These are phyloP conservation scores for Takifugu rubripes DNA, from an alignment of 2,797 vertebrate genomes.

Conservation along the genomic window DNA sequence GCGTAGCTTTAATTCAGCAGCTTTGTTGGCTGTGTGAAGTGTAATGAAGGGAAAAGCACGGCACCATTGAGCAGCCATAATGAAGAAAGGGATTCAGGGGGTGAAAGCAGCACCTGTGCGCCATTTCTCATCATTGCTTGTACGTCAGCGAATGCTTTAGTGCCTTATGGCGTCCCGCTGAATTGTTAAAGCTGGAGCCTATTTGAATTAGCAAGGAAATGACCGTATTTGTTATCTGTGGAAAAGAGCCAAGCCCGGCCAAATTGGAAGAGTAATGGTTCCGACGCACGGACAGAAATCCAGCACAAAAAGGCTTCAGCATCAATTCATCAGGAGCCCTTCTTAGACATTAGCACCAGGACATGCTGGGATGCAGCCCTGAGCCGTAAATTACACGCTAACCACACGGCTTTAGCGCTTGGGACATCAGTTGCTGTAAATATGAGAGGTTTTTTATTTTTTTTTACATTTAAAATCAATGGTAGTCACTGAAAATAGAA, in stretches of 20 bases:
- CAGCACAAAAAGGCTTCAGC: conserved; percentile 69
- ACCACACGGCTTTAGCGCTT: conserved; percentile 23
- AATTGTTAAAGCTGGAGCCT: conserved; percentile 55
- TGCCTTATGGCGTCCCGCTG: conserved; percentile 49
- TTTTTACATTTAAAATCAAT: neutral
- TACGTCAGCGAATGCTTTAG: conserved; percentile 53
- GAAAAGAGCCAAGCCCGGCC: conserved; percentile 69
- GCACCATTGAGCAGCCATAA: conserved; percentile 28
- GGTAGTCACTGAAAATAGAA: neutral
- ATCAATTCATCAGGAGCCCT: conserved; percentile 83
- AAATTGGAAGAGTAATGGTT: conserved; percentile 86
- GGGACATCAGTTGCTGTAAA: conserved; percentile 15
- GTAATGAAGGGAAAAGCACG: conserved; percentile 24
- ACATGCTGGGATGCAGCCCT: conserved; percentile 30
- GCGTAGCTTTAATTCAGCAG: conserved; percentile 9
- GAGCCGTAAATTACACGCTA: conserved; percentile 30
- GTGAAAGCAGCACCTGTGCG: conserved; percentile 65
- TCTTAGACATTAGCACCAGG: conserved; percentile 69
- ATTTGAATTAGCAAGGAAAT: conserved; percentile 62
- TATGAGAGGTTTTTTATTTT: neutral
- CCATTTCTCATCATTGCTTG: conserved; percentile 71
- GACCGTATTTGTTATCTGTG: conserved; percentile 70
- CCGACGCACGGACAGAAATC: conserved; percentile 65
- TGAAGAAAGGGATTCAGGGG: conserved; percentile 46
- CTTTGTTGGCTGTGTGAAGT: conserved; percentile 22